Percentiles rank a stretch among this genome's conserved stretches.
Evolutionary conservation across 2,888 invertebrate genomes (phyloP).

Genomic region (Mesodorylaimus sp.): DNA sequence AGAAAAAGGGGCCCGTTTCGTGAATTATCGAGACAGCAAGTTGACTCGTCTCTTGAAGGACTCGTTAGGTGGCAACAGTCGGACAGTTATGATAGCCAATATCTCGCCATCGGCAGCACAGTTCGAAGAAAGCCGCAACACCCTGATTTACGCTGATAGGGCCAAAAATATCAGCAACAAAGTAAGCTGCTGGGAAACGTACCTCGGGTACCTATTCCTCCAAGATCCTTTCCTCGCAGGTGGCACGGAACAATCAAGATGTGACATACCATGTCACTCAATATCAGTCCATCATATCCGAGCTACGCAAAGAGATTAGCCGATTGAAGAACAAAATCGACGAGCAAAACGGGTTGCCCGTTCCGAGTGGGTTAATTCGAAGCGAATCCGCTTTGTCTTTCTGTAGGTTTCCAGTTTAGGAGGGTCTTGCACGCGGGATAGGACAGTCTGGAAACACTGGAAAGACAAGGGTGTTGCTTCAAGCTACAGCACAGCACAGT

Average conservation of each 20-base stretch:
- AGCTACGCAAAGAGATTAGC: conserved; percentile 60
- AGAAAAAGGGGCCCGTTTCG: conserved; percentile 43
- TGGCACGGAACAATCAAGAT: conserved; percentile 46
- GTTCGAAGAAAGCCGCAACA: conserved; percentile 79
- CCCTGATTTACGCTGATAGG: conserved; percentile 74
- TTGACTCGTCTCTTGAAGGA: conserved; percentile 58
- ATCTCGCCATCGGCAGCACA: conserved; percentile 61
- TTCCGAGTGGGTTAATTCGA: neutral
- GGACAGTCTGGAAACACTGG: neutral
- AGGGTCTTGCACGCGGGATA: neutral
- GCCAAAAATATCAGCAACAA: conserved; percentile 81
- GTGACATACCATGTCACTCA: conserved; percentile 61
- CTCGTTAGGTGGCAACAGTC: conserved; percentile 54
- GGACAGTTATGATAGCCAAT: conserved; percentile 91
- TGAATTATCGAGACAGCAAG: conserved; percentile 88
- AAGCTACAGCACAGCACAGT: too few species aligned
- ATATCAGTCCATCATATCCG: conserved; percentile 59
- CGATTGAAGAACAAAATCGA: conserved; percentile 53
- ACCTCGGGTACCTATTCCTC: neutral
- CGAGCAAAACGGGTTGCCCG: conserved; percentile 21
- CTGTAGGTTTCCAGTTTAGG: neutral
- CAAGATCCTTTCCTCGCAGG: conserved; percentile 33
- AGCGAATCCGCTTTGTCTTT: neutral
- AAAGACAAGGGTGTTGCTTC: too few species aligned
- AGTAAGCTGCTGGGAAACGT: conserved; percentile 37